Evolutionary conservation across 2,888 invertebrate species (phyloP), one percentile per base, ranked within the genome.

Genomic region (Dioctria rufipes): DNA sequence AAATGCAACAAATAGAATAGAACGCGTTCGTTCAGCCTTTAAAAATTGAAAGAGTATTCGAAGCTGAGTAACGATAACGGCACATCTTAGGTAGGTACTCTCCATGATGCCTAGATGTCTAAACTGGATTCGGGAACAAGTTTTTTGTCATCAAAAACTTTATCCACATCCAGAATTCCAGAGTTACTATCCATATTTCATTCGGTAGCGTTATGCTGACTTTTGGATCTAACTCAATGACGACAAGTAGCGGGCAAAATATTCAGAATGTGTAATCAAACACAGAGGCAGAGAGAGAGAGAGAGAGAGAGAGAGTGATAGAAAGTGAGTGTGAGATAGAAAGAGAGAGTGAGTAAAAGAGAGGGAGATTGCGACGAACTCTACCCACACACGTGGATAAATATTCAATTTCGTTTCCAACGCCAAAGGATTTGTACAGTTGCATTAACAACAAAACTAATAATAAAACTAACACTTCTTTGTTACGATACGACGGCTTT

Each of bases 401-500:
- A 65, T 80, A 75, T 80, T 75, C 80, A 80, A 80, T 80, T 78
- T 39, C 25, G 25, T 25, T 43, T 25, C 25, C 25, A 25, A 25
- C n/a, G 11, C 43, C 65, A 60, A 66, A 67, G 60, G 58, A 81
- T 46, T 79, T 79, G 39, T 79, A 43, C 49, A 49, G 54, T 49
- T 81, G 60, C 79, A 75, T 79, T 79, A 79, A 73, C 73, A 75
- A 25, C 25, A 25, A 25, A 81, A 78, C 81, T 81, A 81, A 65
- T 81, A 81, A 66, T 58, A 75, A 40, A 39, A 42, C 67, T 49
- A 43, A 40, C 40, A 49, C 13, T 61, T 25, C 43, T 11, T 39
- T 37, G 37, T 37, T 11, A 13, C 25, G 25, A 25, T 25, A 25
- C 25, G 37, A 3, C 63, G 4, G 13, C 25, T 5, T 51, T 51